A percentile compares a stretch with the other conserved stretches of the same genome.
Evolutionary conservation across 2,797 vertebrate species (phyloP).

Genomic region (Galago senegalensis): DNA sequence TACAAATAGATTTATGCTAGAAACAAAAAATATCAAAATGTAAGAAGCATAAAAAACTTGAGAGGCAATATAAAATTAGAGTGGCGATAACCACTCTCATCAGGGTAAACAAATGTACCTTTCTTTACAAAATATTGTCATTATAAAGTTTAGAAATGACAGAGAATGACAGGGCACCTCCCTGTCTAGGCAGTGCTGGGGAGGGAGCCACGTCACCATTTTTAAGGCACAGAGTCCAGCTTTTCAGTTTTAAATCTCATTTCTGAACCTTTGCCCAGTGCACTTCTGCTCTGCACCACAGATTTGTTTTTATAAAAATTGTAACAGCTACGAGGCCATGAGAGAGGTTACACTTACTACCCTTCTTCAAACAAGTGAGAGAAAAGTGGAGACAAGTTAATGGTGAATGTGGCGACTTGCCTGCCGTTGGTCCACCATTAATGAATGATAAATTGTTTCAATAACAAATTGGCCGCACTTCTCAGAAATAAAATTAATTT

Average conservation of each 20-base stretch:
- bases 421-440: constrained; percentile 43
- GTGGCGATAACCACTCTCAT: background rate
- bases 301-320: background rate
- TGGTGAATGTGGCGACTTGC: background rate
- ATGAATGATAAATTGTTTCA: constrained; percentile 59
- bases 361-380: constrained; percentile 22
- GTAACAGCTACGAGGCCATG: background rate
- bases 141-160: too few species aligned
- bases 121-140: too few species aligned
- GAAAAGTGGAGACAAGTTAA: constrained; percentile 31
- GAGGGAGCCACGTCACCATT: background rate
- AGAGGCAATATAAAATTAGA: constrained; percentile 14
- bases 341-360: background rate
- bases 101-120: too few species aligned
- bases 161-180: background rate
- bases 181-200: background rate
- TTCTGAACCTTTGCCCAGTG: background rate
- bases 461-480: constrained; percentile 4
- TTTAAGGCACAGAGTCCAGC: background rate
- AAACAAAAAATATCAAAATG: constrained; percentile 46
- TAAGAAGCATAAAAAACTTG: background rate
- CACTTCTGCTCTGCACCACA: background rate
- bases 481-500: constrained; percentile 68
- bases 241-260: background rate
- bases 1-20: constrained; percentile 11